phyloP scores from a whole-genome alignment of 2,113 vertebrate species.

The Oophaga pumilio region DNA sequence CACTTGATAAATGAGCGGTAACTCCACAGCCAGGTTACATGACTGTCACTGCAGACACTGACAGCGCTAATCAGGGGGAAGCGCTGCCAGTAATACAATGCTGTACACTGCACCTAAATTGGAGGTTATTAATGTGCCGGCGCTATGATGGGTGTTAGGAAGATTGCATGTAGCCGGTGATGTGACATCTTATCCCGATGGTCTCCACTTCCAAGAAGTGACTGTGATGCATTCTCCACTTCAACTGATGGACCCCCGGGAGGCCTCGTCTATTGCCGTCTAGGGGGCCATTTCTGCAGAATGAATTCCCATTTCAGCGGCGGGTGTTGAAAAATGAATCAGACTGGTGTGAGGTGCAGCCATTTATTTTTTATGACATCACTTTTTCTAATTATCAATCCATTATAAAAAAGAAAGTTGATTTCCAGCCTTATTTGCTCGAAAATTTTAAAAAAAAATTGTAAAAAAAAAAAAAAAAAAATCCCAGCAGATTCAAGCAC shows the following conservation, averaged over 20 bases:
- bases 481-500: no score
- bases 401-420: background rate
- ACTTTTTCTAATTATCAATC: slow-evolving; percentile 17
- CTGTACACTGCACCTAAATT: background rate
- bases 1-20: slow-evolving; percentile 6
- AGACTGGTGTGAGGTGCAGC: background rate
- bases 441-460: background rate
- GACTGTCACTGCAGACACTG: slow-evolving; percentile 9
- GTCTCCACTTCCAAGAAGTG: background rate
- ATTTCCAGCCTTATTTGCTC: background rate
- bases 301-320: background rate
- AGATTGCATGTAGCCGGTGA: slow-evolving; percentile 11
- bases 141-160: background rate
- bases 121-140: slow-evolving; percentile 12
- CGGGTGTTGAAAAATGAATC: background rate
- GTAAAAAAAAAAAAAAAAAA: no score
- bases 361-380: slow-evolving; percentile 5
- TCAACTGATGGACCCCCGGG: background rate
- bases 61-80: slow-evolving; percentile 28
- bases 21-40: background rate
- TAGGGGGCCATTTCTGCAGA: background rate
- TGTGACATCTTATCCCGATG: slow-evolving; percentile 14
- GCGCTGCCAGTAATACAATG: background rate
- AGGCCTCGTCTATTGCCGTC: background rate
- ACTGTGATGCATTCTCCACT: slow-evolving; percentile 1